Conservation (phyloP, 2,113 vertebrate genomes). For the Triplophysa rosa region DNA sequence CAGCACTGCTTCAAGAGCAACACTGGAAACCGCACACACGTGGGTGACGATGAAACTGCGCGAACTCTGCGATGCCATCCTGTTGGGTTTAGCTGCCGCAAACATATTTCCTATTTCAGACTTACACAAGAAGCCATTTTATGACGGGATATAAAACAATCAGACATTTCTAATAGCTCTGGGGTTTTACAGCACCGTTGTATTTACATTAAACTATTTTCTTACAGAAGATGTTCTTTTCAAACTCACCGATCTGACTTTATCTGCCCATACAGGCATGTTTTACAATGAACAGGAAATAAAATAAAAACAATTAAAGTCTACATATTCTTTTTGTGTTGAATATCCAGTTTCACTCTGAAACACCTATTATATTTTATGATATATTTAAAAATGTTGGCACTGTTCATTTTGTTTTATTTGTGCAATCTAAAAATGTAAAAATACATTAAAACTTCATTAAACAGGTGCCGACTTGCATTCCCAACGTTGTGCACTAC, state of each 20-base stretch:
- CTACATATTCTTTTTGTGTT: neutral
- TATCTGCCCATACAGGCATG: no score
- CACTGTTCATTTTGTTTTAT: constrained; percentile 34
- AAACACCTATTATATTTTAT: neutral
- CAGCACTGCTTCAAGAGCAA: constrained; percentile 48
- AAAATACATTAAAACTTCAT: constrained; percentile 54
- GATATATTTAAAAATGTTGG: neutral
- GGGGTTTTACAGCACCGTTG: neutral
- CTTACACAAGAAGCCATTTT: constrained; percentile 51
- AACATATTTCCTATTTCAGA: constrained; percentile 55
- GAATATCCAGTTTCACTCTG: neutral
- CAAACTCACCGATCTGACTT: no score
- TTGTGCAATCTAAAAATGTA: no score
- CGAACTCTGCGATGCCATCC: constrained; percentile 52
- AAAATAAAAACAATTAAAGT: neutral
- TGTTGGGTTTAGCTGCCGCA: constrained; percentile 55
- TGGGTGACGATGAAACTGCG: constrained; percentile 56
- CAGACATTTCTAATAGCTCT: neutral
- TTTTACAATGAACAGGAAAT: no score
- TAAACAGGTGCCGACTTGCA: constrained; percentile 56
- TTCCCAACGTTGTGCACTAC: constrained; percentile 72
- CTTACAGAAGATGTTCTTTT: no score
- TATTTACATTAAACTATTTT: no score
- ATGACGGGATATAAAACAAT: constrained; percentile 39
- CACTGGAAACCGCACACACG: constrained; percentile 54